Evolutionary conservation across 2,888 invertebrate genomes (phyloP), one percentile per base, ranked within the genome.

Genomic region (Zootermopsis nevadensis): DNA sequence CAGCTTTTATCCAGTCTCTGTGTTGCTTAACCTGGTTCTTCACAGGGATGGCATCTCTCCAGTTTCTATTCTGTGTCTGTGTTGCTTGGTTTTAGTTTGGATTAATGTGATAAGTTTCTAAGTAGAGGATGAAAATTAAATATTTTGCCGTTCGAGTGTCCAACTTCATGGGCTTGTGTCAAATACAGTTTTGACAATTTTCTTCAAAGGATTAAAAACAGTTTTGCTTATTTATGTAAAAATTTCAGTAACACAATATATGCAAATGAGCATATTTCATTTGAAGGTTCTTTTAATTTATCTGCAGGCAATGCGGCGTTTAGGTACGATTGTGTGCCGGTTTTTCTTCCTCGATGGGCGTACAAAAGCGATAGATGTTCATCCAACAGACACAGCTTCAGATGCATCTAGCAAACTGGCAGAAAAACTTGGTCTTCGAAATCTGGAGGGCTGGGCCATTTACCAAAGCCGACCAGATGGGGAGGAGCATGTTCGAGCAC

Each of bases 291-390:
- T 38, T 2, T 69, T 8, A 33, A 67, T 12, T 74, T 38, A 22
- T 87, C 88, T 69, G 27, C 86, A 95, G 95, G 97, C 97, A 0
- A 97, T 97, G 96, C 93, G 96, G 86, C 93, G 97, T 76, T 91
- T 98, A 38, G 97, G 97, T 82, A 97, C 98, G 0, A 96, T 98
- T 86, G 97, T 98, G 0, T 98, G 97, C 89, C 93, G 97, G 77
- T 97, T 98, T 90, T 97, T 97, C 91, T 98, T 98, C 91, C 92
- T 98, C 89, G 98, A 98, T 89, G 97, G 98, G 0, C 93, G 98
- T 82, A 98, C 98, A 0, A 98, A 98, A 89, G 98, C 98, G 0
- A 96, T 98, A 85, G 97, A 98, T 89, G 96, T 98, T 35, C 97
- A 98, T 91, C 97, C 98, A 0, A 97, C 97, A 0, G 98, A 98